These are phyloP conservation scores for Sus scrofa DNA, from an alignment of 2,113 vertebrate genomes.

Conservation along the genomic window T2T-Sscrofa CM000820.6:134312501-134313000, in stretches of 20 bases:
- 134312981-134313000: neutral
- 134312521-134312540: too few species aligned
- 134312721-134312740: neutral
- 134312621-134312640: neutral
- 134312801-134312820: neutral
- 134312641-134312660: constrained; percentile 32
- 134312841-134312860: neutral
- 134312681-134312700: neutral
- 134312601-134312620: too few species aligned
- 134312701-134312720: neutral
- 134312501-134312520: too few species aligned
- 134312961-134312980: neutral
- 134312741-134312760: neutral
- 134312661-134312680: neutral
- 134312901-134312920: neutral
- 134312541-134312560: too few species aligned
- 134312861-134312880: neutral
- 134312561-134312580: too few species aligned
- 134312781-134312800: neutral
- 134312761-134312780: neutral
- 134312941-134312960: neutral
- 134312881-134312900: neutral
- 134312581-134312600: too few species aligned
- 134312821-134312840: neutral
- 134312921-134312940: neutral